Evolutionary conservation across 2,888 invertebrate species (phyloP).

Genomic region (Cheilosia grossa): DNA sequence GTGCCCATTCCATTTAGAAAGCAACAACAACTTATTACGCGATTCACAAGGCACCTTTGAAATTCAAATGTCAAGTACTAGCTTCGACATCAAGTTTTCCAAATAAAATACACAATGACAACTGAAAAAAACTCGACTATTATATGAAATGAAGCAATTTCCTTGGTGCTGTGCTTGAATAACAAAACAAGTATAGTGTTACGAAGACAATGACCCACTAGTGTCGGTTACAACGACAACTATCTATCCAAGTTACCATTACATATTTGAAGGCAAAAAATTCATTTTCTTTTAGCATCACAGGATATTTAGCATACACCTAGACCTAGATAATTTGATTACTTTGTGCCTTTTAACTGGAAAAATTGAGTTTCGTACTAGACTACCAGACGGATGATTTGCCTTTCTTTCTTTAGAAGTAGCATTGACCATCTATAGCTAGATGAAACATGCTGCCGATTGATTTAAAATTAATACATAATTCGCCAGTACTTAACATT

Average conservation of each 20-base stretch:
- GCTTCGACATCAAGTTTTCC: conserved; percentile 28
- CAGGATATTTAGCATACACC: no score
- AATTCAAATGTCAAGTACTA: conserved; percentile 34
- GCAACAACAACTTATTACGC: neutral
- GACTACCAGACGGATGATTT: no score
- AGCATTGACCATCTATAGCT: no score
- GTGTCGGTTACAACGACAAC: conserved; percentile 21
- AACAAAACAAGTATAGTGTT: conserved; percentile 18
- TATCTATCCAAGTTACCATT: neutral
- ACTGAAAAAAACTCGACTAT: conserved; percentile 13
- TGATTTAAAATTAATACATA: no score
- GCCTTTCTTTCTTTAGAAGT: no score
- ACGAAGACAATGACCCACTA: conserved; percentile 36
- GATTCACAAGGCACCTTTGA: neutral
- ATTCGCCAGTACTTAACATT: no score
- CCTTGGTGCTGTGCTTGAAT: conserved; percentile 23
- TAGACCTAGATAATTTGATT: no score
- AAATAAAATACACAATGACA: conserved; percentile 17
- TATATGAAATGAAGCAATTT: conserved; percentile 16
- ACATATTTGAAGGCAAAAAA: no score
- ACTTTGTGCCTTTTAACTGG: no score
- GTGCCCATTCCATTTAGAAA: neutral
- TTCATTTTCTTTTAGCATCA: no score
- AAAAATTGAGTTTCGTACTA: no score
- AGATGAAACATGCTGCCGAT: no score